Percentiles rank a stretch among this genome's conserved stretches.
These are phyloP conservation scores for Agrochola macilenta DNA, from an alignment of 2,888 invertebrate genomes.

Conservation along the genomic window DNA sequence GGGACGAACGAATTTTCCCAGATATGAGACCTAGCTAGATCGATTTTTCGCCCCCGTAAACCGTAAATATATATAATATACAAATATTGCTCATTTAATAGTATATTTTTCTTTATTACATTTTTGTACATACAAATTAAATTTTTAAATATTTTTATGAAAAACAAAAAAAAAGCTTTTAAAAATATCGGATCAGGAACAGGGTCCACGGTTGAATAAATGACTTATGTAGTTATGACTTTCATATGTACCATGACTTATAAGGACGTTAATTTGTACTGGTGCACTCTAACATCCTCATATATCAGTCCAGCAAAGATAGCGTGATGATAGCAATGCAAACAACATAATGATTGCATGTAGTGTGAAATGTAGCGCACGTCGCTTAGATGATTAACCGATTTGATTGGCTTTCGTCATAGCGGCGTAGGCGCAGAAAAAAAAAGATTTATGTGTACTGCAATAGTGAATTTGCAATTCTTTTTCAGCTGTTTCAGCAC, in stretches of 20 bases:
- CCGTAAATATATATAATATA: too few species aligned
- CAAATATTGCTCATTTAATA: too few species aligned
- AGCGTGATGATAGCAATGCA: conserved; percentile 40
- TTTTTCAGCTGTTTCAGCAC: conserved; percentile 57
- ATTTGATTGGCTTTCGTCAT: conserved; percentile 63
- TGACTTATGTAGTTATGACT: too few species aligned
- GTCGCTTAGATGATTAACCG: conserved; percentile 60
- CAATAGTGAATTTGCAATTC: conserved; percentile 51
- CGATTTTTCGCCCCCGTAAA: too few species aligned
- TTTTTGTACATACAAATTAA: too few species aligned
- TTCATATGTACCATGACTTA: too few species aligned
- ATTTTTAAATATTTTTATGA: too few species aligned
- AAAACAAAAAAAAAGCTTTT: too few species aligned
- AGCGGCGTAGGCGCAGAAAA: conserved; percentile 39
- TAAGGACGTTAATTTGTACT: not conserved
- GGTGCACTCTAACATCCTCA: not conserved
- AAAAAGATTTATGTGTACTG: conserved; percentile 58
- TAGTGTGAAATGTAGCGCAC: conserved; percentile 59
- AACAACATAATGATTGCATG: conserved; percentile 42
- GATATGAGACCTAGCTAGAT: too few species aligned
- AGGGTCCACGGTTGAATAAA: too few species aligned
- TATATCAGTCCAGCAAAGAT: not conserved
- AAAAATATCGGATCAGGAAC: too few species aligned
- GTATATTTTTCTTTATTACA: too few species aligned
- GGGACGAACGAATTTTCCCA: not conserved